phyloP scores from a whole-genome alignment of 2,797 vertebrate species.

The Ispidina lecontei region DNA sequence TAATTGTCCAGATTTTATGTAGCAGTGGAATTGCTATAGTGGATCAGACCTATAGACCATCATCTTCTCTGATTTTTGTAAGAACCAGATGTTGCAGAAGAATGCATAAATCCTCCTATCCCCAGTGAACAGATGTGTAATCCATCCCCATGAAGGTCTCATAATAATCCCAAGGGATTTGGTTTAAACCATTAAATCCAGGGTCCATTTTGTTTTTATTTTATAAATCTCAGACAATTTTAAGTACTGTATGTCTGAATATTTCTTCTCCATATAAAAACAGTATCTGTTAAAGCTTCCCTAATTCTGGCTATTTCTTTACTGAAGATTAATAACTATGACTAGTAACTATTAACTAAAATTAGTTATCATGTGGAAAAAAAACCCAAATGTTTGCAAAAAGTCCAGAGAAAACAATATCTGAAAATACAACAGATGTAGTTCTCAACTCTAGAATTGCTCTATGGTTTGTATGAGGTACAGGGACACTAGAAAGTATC shows the following conservation, averaged over 20 bases:
- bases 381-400: background rate
- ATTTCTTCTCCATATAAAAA: background rate
- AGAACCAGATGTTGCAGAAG: constrained; percentile 1
- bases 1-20: background rate
- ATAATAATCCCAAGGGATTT: constrained; percentile 21
- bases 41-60: background rate
- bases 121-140: background rate
- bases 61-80: background rate
- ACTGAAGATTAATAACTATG: background rate
- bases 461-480: background rate
- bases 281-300: background rate
- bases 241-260: background rate
- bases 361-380: background rate
- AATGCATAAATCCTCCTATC: background rate
- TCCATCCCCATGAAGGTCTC: background rate
- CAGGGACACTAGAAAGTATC: background rate
- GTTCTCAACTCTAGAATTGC: background rate
- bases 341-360: background rate
- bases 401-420: background rate
- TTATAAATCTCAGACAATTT: background rate
- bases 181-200: background rate
- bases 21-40: background rate
- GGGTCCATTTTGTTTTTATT: background rate
- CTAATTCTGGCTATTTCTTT: background rate
- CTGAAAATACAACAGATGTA: background rate